Evolutionary conservation across 2,888 invertebrate genomes (phyloP).

Genomic region (Aspidiotus destructor): DNA sequence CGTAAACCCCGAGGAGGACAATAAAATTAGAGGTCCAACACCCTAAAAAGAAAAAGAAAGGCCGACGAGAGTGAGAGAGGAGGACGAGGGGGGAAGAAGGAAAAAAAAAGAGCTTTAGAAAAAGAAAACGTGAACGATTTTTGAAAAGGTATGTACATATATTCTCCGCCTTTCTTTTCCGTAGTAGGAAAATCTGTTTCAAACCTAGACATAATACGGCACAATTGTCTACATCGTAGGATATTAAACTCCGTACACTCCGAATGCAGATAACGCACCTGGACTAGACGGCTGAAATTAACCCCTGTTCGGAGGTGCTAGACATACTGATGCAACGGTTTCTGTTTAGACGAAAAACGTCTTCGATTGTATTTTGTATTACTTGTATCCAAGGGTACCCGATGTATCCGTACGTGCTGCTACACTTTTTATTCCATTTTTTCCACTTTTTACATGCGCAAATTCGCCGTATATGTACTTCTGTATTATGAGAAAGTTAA

Average conservation of each 20-base stretch:
- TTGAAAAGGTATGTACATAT: background rate
- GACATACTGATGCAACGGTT: slow-evolving; percentile 14
- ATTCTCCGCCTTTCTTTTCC: slow-evolving; percentile 6
- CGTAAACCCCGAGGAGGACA: slow-evolving; percentile 7
- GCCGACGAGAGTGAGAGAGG: background rate
- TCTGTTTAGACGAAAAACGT: background rate
- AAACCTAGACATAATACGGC: slow-evolving; percentile 6
- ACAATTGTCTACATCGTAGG: slow-evolving; percentile 28
- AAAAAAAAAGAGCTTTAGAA: background rate
- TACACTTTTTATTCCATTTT: no score
- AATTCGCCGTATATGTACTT: no score
- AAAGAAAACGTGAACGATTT: background rate
- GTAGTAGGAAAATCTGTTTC: slow-evolving; percentile 13
- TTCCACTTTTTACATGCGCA: no score
- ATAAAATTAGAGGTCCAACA: slow-evolving; percentile 5
- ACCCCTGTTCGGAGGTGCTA: slow-evolving; percentile 19
- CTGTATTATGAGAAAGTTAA: no score
- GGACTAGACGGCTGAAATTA: slow-evolving; percentile 28
- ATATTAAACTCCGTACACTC: slow-evolving; percentile 18
- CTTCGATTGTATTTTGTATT: no score
- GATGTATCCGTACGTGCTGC: no score
- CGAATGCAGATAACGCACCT: slow-evolving; percentile 27
- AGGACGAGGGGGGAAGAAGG: background rate
- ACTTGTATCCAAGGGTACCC: no score
- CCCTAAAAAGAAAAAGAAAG: background rate